These are phyloP conservation scores for Rhamnusium bicolor DNA, from an alignment of 2,888 invertebrate genomes.

Conservation along the genomic window DNA sequence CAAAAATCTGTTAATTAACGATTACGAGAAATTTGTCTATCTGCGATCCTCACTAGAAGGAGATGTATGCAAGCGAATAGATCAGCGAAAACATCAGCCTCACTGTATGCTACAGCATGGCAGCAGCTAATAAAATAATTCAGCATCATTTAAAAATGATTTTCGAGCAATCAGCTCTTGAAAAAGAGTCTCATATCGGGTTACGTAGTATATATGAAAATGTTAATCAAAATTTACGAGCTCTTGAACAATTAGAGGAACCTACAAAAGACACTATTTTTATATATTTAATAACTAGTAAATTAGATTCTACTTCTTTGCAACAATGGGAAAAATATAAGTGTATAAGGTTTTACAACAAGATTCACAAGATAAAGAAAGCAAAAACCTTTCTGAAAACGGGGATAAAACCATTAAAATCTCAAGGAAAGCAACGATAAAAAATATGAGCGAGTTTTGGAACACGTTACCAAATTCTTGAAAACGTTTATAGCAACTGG, in stretches of 20 bases:
- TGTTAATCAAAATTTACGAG: too few species aligned
- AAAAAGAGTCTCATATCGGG: too few species aligned
- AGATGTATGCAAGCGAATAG: constrained; percentile 42
- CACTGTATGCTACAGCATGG: constrained; percentile 50
- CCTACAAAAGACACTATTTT: constrained; percentile 41
- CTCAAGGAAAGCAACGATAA: too few species aligned
- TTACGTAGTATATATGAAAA: constrained; percentile 41
- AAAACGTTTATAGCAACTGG: too few species aligned
- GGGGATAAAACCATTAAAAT: neutral
- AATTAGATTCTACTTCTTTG: too few species aligned
- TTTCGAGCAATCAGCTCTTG: constrained; percentile 42
- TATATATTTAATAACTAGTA: constrained; percentile 41
- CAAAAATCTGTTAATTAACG: neutral
- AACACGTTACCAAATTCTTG: too few species aligned
- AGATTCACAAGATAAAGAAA: neutral
- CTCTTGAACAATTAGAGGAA: too few species aligned
- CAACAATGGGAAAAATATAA: constrained; percentile 37
- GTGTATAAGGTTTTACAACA: too few species aligned
- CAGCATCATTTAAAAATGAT: constrained; percentile 50
- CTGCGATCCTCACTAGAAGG: constrained; percentile 11
- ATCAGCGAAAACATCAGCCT: constrained; percentile 39
- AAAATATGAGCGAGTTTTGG: neutral
- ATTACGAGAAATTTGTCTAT: neutral
- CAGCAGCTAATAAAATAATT: constrained; percentile 48
- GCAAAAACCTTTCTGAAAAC: constrained; percentile 20